Evolutionary conservation across 64 coral and sea anemone genomes (phyloP), one percentile per base, ranked within the genome.

Genomic region (Stichodactyla mertensii): DNA sequence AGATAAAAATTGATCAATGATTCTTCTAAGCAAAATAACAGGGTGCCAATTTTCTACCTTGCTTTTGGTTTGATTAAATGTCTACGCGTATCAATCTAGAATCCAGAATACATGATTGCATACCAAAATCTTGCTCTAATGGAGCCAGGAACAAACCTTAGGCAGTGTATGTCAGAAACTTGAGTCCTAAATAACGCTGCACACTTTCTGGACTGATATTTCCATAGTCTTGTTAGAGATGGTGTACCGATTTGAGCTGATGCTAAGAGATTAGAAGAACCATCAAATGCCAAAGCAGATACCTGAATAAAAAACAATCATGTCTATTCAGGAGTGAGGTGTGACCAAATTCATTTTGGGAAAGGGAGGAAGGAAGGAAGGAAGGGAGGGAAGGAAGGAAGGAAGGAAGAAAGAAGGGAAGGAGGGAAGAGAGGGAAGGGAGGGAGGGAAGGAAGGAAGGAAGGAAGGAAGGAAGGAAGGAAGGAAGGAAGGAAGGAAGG

Each of bases 211-310:
- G 82, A 89, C 15, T 92, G 77, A 26, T 92, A 94, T 88, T 94
- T 98, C 96, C 96, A 98, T 31, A 98, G 85, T 52, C 96, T 90
- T 24, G 95, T 84, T 22, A 98, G 88, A 57, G 96, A 95, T 16
- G 96, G 90, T 6, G 80, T 83, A 6, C 96, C 96, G 18, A 84
- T 59, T 88, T 98, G 96, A 23, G 93, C 96, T 19, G 96, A 98
- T n/a, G 95, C 95, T 51, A 98, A 80, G 61, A 89, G 85, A 51
- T 67, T 86, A 54, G 90, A 83, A 57, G 69, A 88, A 51, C 95
- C 95, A 94, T 98, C 93, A 83, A 98, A 93, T 6, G 92, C 87
- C 55, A 98, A 77, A 24, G 95, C 95, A 19, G 95, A 98, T 52
- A 98, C 93, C 95, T 98, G 6, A n/a, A 66, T n/a, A 1, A 22